These are phyloP conservation scores for Xanthia togata DNA, from an alignment of 2,888 invertebrate species.

Conservation along the genomic window DNA sequence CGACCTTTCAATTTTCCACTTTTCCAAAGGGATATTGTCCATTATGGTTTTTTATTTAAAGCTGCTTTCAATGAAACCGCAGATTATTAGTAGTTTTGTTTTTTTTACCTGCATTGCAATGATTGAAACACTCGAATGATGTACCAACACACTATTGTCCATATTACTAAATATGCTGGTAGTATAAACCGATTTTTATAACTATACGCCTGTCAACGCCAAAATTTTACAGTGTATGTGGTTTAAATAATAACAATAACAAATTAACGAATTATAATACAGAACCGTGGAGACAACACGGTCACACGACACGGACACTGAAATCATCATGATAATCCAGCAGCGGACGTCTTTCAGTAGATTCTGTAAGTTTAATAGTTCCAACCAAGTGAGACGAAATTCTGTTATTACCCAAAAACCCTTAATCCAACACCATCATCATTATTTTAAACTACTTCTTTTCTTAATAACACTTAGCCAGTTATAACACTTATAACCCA, in stretches of 20 bases:
- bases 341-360: neutral
- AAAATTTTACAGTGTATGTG: no score
- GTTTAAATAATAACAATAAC: no score
- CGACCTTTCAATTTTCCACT: conserved; percentile 44
- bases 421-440: neutral
- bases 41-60: conserved; percentile 37
- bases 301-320: no score
- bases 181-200: neutral
- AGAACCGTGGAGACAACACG: no score
- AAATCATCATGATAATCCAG: neutral
- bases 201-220: no score
- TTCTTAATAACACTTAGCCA: conserved; percentile 10
- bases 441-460: conserved; percentile 14
- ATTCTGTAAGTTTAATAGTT: neutral
- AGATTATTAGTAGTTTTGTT: neutral
- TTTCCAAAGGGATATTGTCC: conserved; percentile 48
- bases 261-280: no score
- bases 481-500: conserved; percentile 8
- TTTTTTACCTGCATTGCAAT: neutral
- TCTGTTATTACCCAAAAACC: neutral
- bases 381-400: neutral
- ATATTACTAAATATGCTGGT: neutral
- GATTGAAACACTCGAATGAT: neutral
- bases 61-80: neutral
- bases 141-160: neutral